These are phyloP conservation scores for Cantharis lateralis DNA, from an alignment of 2,888 invertebrate genomes.

Conservation along the genomic window DNA sequence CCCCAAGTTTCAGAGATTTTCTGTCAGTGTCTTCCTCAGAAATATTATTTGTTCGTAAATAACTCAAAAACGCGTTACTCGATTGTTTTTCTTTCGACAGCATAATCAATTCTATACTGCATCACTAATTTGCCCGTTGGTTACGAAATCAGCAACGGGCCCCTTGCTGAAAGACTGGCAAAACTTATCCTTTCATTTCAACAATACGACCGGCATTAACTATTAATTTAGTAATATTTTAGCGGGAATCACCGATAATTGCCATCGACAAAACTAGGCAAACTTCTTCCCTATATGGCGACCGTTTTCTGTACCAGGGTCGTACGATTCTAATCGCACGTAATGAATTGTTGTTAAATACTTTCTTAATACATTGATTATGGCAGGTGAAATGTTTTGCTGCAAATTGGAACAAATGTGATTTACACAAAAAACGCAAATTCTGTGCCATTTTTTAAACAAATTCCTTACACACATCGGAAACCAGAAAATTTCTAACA, in stretches of 20 bases:
- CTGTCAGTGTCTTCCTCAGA: too few relatives aligned
- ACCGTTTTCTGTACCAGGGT: constrained; percentile 51
- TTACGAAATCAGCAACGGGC: neutral
- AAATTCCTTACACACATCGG: neutral
- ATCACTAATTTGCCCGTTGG: neutral
- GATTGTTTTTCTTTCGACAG: too few relatives aligned
- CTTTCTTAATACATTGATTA: constrained; percentile 38
- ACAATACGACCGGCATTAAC: neutral
- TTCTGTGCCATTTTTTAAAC: neutral
- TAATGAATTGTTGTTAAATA: constrained; percentile 43
- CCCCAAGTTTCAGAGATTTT: too few relatives aligned
- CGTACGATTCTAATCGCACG: constrained; percentile 43
- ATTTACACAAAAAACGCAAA: neutral
- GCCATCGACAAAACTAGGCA: constrained; percentile 48
- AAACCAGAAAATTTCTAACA: neutral
- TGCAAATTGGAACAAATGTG: neutral
- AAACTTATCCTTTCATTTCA: neutral
- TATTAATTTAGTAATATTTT: constrained; percentile 23
- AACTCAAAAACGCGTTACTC: too few relatives aligned
- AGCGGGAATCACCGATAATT: constrained; percentile 42
- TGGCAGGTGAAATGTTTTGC: constrained; percentile 41
- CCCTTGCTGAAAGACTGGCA: neutral
- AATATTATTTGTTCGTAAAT: too few relatives aligned
- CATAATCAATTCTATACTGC: neutral
- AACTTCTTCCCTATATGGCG: constrained; percentile 53